phyloP scores from a whole-genome alignment of 2,888 invertebrate genomes.

The Blastobasis lacticolella region DNA sequence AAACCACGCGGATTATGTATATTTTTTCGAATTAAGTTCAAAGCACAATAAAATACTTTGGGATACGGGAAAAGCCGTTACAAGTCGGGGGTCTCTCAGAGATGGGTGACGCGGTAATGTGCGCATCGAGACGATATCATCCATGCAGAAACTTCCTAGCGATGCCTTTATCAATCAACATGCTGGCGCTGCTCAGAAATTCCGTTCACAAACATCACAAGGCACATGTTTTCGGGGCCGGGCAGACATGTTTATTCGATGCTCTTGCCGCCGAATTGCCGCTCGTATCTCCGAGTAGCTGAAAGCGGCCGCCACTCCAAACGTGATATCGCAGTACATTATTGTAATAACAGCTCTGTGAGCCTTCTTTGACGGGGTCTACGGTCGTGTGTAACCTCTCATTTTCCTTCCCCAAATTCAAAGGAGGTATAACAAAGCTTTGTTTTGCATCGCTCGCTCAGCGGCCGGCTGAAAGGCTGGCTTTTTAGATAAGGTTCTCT shows the following conservation, averaged over 20 bases:
- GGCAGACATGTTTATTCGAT: constrained; percentile 7
- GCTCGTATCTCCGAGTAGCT: constrained; percentile 21
- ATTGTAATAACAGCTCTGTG: constrained; percentile 66
- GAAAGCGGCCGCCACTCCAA: constrained; percentile 40
- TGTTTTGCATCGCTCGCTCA: constrained; percentile 68
- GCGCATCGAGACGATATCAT: neutral
- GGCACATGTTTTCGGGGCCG: neutral
- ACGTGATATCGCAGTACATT: constrained; percentile 61
- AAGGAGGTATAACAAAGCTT: constrained; percentile 70
- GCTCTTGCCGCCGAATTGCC: constrained; percentile 8
- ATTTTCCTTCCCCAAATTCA: constrained; percentile 72
- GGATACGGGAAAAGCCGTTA: no score
- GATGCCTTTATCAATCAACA: neutral
- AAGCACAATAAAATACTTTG: no score
- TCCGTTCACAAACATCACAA: neutral
- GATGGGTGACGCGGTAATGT: neutral
- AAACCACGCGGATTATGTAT: no score
- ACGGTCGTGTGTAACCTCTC: constrained; percentile 64
- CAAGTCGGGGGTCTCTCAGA: no score
- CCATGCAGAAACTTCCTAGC: neutral
- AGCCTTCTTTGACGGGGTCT: constrained; percentile 58
- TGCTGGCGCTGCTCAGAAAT: neutral
- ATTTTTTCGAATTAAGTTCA: no score
- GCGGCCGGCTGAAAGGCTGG: constrained; percentile 63
- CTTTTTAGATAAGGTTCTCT: constrained; percentile 70